These are phyloP conservation scores for Agonopterix alstromeriana DNA, from an alignment of 2,888 invertebrate species.

Conservation along the genomic window DNA sequence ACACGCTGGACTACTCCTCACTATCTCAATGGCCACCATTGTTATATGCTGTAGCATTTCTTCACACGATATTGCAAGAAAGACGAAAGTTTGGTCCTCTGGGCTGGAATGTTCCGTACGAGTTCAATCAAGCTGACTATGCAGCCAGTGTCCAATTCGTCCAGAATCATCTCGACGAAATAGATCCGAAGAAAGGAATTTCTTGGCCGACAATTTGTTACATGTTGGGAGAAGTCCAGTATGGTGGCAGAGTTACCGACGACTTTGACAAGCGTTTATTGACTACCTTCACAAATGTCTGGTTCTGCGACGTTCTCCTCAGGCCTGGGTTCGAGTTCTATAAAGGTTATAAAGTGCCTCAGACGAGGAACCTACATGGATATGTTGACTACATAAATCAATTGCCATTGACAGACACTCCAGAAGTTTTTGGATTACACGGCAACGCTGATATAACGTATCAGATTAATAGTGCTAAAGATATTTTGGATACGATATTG, in stretches of 20 bases:
- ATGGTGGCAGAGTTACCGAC: slow-evolving; percentile 95
- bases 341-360: slow-evolving; percentile 94
- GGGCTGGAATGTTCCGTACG: slow-evolving; percentile 98
- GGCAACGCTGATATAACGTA: slow-evolving; percentile 98
- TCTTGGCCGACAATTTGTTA: slow-evolving; percentile 98
- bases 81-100: slow-evolving; percentile 96
- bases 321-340: slow-evolving; percentile 95
- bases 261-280: slow-evolving; percentile 96
- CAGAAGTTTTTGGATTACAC: slow-evolving; percentile 98
- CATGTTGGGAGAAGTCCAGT: slow-evolving; percentile 95
- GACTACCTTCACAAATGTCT: slow-evolving; percentile 94
- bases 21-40: slow-evolving; percentile 96
- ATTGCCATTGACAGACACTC: slow-evolving; percentile 90
- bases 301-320: slow-evolving; percentile 95
- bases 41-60: slow-evolving; percentile 94
- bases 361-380: slow-evolving; percentile 83
- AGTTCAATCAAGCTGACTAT: slow-evolving; percentile 98
- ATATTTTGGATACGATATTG: slow-evolving; percentile 94
- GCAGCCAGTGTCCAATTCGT: slow-evolving; percentile 96
- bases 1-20: slow-evolving; percentile 93
- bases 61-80: slow-evolving; percentile 97
- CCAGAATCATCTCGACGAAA: slow-evolving; percentile 97
- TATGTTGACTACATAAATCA: slow-evolving; percentile 93
- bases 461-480: slow-evolving; percentile 97
- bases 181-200: slow-evolving; percentile 97